Evolutionary conservation across 2,797 vertebrate species (phyloP), one percentile per base, ranked within the genome.

Genomic region (Labroides dimidiatus): DNA sequence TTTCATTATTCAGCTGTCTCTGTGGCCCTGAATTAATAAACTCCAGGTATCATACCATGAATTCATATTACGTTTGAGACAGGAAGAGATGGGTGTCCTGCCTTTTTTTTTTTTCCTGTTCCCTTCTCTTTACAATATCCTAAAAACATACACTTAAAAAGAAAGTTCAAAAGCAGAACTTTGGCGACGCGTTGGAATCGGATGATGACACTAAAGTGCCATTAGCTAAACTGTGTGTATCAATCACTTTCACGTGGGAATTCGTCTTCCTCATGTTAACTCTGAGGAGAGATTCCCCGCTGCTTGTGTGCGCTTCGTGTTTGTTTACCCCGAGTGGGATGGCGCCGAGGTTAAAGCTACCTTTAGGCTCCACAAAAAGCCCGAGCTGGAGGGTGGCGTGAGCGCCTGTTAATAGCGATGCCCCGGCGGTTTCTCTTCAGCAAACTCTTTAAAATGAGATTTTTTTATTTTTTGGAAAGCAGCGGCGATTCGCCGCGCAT

Each of bases 11-110:
- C 92, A 90, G 88, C 84, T 65, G 87, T 90, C 90, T 90, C 90
- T 82, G 84, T 86, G 88, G 90, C 84, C 85, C 90, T 92, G 91
- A 92, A 93, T 92, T 91, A 93, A 93, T 91, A 91, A 89, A 90
- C 72, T 83, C 54, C 78, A 84, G 88, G 88, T 88, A 88, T 89
- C 87, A 72, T 64, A 84, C 82, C 80, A 75, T 89, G 89, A 91
- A 91, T 92, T 91, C 84, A 90, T 90, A 92, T 91, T 82, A 84
- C 81, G 43, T 82, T 59, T 56, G 64, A 88, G 84, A 76, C 21
- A 0, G 71, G 69, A 30, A 51, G 62, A 78, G 64, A 4, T 68
- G 64, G 61, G 63, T 75, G 54, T 67, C 59, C 64, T 21, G 30
- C 36, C 30, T 36, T 49, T 42, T 53, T 39, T 52, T 42, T 4